Base-by-base conservation (phyloP, 2,888 invertebrate species). In the Diaprepes abbreviatus region DNA sequence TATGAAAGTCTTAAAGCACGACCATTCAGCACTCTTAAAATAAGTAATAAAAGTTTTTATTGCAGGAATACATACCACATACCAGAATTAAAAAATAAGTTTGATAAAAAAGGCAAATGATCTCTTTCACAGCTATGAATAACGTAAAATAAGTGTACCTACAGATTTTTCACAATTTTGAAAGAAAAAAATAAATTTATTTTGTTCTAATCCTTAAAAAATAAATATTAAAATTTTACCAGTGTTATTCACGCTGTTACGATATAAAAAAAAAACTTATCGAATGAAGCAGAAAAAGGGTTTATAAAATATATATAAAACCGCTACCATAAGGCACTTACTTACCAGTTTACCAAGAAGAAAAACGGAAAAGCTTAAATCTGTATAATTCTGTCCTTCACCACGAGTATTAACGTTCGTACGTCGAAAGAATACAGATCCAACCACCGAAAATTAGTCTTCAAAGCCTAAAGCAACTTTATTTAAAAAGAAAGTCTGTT, bases 371-470 rank as follows among this genome's bases (percentile, higher is more conserved):
- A 33, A 60, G 14, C 58, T 40, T 52, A 52, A 16, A 33, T 14
- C 17, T 55, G 48, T 63, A 12, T 52, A 28, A n/a, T 40, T 21
- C 14, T 63, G 63, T 54, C 63, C 63, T n/a, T 54, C 63, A 63
- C 63, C 63, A 40, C 3, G 17, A 52, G 40, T 52, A 43, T 10
- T 4, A 7, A 40, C 24, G 24, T 35, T 38, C 21, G 24, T 21
- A 58, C 58, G 14, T 28, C n/a, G n/a, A 40, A 40, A 21, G 24
- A 63, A 10, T 36, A 38, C 6, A 35, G 52, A 43, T 17, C 43
- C 63, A 54, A 54, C 52, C 63, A 63, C 63, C 54, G 4, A 63
- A 52, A 50, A 19, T 63, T 54, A 63, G 31, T 38, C 38, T 43
- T 54, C 9, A 54, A 54, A 54, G 63, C 54, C 48, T 24, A 17